Conservation (phyloP, 2,888 invertebrate species). For the Apodemia mormo region DNA sequence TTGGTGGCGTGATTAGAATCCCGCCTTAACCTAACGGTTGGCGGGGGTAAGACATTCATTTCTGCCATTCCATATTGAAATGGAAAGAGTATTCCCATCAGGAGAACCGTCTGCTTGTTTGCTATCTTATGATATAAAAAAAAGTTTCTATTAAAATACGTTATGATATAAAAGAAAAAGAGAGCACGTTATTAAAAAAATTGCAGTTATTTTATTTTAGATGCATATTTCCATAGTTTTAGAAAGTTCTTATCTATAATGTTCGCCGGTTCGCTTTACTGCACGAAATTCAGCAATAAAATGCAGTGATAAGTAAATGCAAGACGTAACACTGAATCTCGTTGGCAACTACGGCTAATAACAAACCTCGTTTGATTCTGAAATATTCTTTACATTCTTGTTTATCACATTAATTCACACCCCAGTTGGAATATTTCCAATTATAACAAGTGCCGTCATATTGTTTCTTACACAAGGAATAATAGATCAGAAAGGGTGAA, state of each 20-base stretch:
- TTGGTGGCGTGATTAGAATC: too few relatives aligned
- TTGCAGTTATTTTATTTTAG: background rate
- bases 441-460: slow-evolving; percentile 29
- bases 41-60: too few relatives aligned
- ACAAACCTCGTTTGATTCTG: slow-evolving; percentile 30
- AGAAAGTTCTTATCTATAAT: slow-evolving; percentile 23
- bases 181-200: background rate
- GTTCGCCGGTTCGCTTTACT: slow-evolving; percentile 13
- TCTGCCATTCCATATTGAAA: too few relatives aligned
- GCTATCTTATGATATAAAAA: too few relatives aligned
- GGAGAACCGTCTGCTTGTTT: too few relatives aligned
- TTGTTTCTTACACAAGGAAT: slow-evolving; percentile 28
- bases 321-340: slow-evolving; percentile 27
- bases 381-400: slow-evolving; percentile 31
- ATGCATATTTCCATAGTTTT: slow-evolving; percentile 25
- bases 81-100: too few relatives aligned
- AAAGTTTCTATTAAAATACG: too few relatives aligned
- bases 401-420: slow-evolving; percentile 30
- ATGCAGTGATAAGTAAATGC: slow-evolving; percentile 31
- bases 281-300: slow-evolving; percentile 31
- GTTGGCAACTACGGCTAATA: slow-evolving; percentile 34
- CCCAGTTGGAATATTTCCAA: slow-evolving; percentile 33
- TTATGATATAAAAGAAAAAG: background rate
- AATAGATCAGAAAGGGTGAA: slow-evolving; percentile 31
- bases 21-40: too few relatives aligned